These are phyloP conservation scores for Geophilus truncorum DNA, from an alignment of 2,888 invertebrate species.

Conservation along the genomic window DNA sequence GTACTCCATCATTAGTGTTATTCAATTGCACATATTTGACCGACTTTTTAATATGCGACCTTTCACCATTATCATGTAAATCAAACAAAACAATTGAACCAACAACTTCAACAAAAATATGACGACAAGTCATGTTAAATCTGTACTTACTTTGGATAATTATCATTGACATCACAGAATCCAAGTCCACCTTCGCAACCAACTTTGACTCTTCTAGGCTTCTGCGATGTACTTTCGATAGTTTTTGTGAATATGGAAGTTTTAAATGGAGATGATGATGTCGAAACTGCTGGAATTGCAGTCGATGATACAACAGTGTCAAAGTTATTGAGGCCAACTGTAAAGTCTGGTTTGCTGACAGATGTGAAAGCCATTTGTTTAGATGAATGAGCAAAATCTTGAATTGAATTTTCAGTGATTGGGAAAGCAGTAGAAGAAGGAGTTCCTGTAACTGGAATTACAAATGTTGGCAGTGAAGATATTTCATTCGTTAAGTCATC, in stretches of 20 bases:
- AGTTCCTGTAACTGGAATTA: not conserved
- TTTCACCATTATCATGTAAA: no score
- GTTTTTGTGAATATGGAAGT: not conserved
- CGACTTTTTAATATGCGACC: no score
- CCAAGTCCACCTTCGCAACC: slow-evolving; percentile 30
- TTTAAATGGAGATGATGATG: not conserved
- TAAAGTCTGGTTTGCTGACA: not conserved
- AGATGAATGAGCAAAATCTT: not conserved
- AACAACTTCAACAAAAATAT: no score
- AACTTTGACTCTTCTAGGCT: slow-evolving; percentile 30
- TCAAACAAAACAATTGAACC: no score
- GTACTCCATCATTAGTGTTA: no score
- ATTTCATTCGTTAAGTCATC: not conserved
- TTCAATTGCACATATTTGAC: no score
- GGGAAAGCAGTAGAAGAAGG: not conserved
- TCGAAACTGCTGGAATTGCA: not conserved
- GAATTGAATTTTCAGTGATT: not conserved
- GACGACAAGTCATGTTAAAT: no score
- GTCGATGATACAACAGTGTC: not conserved
- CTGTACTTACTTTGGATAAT: slow-evolving; percentile 33
- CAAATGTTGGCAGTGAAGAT: not conserved
- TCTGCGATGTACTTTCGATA: not conserved
- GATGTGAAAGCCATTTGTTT: not conserved
- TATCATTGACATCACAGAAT: slow-evolving; percentile 32
- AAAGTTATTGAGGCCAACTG: not conserved